Base-by-base conservation (phyloP, 2,888 invertebrate genomes). In the Pammene aurita region DNA sequence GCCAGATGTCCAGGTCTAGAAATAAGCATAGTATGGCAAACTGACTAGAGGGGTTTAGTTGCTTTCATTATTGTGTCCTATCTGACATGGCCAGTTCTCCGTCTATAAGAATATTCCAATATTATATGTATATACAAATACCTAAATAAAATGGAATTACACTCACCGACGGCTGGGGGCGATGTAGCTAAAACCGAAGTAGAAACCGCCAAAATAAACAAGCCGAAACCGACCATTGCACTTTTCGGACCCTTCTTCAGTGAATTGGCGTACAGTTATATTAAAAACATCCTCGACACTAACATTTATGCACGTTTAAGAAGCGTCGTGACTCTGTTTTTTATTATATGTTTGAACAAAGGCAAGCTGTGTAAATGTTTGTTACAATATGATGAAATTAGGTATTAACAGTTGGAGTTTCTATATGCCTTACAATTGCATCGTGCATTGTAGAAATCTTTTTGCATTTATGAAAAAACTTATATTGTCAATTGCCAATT, bases 291-390 rank as follows among this genome's bases (percentile, higher is more conserved):
- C 7, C 35, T 16, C 16, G 7, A 46, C 26, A 18, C 64, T 34
- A 54, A 38, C 18, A 44, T 65, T 55, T 60, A 64, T 65, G 41
- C 69, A 34, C 60, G 11, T 63, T 46, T 48, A 41, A 55, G 65
- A 26, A 16, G 41, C 38, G 26, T n/a, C 16, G 58, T 54, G 52
- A 57, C 48, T 41, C n/a, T 41, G 14, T 58, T 46, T 58, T 63
- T 55, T 65, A 46, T 55, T 62, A 13, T 55, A 7, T 69, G 26
- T 69, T 65, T 65, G 54, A 41, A 60, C 44, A 14, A 57, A 34
- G 42, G 35, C 50, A 57, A 58, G 35, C 68, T 58, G 58, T 34
- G 34, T 26, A 58, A 58, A 58, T 58, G 58, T 58, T 58, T 58
- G 42, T 44, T n/a, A 34, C 18, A n/a, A 18, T 26, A 58, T 58